Percentiles rank a stretch among this genome's conserved stretches.
Evolutionary conservation across 2,888 invertebrate species (phyloP).

Genomic region (Eupithecia tripunctaria): DNA sequence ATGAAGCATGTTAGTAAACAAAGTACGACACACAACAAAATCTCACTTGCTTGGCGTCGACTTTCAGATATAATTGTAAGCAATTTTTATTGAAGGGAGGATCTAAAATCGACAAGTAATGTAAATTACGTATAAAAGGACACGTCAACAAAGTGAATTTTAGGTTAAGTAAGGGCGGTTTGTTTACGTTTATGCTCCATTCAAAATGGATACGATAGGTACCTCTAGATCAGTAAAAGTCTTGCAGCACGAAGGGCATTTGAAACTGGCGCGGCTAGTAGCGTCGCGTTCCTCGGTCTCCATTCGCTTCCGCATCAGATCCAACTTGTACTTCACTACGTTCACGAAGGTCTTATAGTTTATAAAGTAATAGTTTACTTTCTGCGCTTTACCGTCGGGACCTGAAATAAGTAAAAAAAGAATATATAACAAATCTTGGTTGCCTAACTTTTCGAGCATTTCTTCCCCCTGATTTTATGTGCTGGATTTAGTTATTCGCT

Average conservation of each 20-base stretch:
- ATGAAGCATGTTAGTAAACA: too few relatives aligned
- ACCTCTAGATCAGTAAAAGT: conserved; percentile 98
- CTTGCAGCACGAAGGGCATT: conserved; percentile 95
- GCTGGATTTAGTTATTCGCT: background rate
- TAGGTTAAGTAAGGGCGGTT: too few relatives aligned
- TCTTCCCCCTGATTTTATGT: background rate
- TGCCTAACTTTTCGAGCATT: background rate
- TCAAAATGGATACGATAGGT: too few relatives aligned
- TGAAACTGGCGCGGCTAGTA: conserved; percentile 97
- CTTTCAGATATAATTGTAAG: too few relatives aligned
- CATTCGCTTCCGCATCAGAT: conserved; percentile 97
- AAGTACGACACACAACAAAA: too few relatives aligned
- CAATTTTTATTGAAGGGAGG: too few relatives aligned
- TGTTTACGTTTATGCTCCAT: too few relatives aligned
- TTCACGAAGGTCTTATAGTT: conserved; percentile 99
- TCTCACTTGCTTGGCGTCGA: too few relatives aligned
- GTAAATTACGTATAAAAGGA: too few relatives aligned
- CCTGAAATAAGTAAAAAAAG: conserved; percentile 58
- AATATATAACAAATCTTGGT: background rate
- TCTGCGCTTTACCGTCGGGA: conserved; percentile 96
- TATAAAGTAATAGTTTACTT: conserved; percentile 98
- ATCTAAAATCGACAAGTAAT: too few relatives aligned
- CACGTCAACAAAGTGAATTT: too few relatives aligned
- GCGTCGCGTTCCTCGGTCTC: conserved; percentile 98
- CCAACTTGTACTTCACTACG: conserved; percentile 98